Conservation (phyloP, 2,113 vertebrate genomes). For the Thunnus maccoyii region DNA sequence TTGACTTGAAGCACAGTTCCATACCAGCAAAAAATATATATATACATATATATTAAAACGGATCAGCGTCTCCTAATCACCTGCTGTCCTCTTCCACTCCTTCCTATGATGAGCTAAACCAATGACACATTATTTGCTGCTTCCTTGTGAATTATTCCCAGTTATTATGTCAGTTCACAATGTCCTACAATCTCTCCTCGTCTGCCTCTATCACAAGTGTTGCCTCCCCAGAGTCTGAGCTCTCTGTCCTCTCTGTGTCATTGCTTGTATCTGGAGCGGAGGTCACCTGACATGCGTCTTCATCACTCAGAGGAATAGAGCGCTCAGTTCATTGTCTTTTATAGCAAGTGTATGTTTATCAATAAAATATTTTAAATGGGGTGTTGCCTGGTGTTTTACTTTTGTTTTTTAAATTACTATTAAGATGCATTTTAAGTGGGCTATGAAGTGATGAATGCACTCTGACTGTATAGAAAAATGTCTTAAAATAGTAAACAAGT, state of each 20-base stretch:
- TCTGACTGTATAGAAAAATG: background rate
- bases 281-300: constrained; percentile 36
- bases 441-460: background rate
- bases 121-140: constrained; percentile 72
- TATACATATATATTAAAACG: constrained; percentile 14
- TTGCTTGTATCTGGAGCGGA: constrained; percentile 35
- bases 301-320: constrained; percentile 53
- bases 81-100: constrained; percentile 32
- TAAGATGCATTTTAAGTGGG: background rate
- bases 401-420: background rate
- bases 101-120: constrained; percentile 55
- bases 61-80: constrained; percentile 50
- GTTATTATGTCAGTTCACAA: constrained; percentile 18
- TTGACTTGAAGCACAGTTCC: constrained; percentile 75
- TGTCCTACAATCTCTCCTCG: constrained; percentile 42
- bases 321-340: constrained; percentile 91
- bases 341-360: constrained; percentile 98
- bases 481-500: background rate
- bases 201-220: constrained; percentile 69
- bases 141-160: constrained; percentile 41
- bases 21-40: constrained; percentile 75
- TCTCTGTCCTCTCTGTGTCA: constrained; percentile 47
- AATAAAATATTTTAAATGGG: constrained; percentile 93
- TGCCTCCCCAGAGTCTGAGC: constrained; percentile 65
- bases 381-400: background rate